Base-by-base conservation (phyloP, 2,113 vertebrate species). In the Pontoporia blainvillei region DNA sequence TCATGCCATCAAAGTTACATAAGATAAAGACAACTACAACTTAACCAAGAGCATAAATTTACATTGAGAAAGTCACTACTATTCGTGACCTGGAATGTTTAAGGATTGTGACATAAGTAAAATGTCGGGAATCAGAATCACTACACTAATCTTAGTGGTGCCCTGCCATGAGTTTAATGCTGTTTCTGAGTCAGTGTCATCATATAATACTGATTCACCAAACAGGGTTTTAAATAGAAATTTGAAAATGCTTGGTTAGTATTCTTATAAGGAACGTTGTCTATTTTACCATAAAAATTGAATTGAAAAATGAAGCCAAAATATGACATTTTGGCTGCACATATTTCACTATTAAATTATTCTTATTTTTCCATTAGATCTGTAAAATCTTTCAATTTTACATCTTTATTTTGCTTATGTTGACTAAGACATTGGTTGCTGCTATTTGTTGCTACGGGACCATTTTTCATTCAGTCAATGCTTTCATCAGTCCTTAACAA, bases 401-500 rank as follows among this genome's bases (percentile, higher is more conserved):
- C 18, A 46, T 17, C 15, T 95, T 69, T 4, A 44, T 73, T 83
- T 90, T n/a, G 27, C 34, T 52, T 62, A 7, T 2, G 76, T 8
- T 29, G 10, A 39, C 10, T 82, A 39, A 92, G n/a, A 87, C 54
- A 39, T 46, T 62, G 36, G n/a, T 39, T 14, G 20, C 17, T 29
- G 46, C 4, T 44, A 14, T 34, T 11, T 21, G 2, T 13, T 73
- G 41, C 23, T 21, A 8, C 2, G 10, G 21, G 3, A 11, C 36
- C 59, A 20, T 59, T 88, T 92, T 79, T 83, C 71, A 69, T 29
- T 59, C 1, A 1, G 14, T 75, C 67, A 39, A 13, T 84, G 49
- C 52, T 92, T 93, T 90, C 73, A 83, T 96, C 29, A 12, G 17
- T 91, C 87, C 87, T 87, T 86, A 75, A 75, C 15, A 36, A 79